Evolutionary conservation across 1,140 invertebrate species (phyloP).

Genomic region (Carposina sasakii): DNA sequence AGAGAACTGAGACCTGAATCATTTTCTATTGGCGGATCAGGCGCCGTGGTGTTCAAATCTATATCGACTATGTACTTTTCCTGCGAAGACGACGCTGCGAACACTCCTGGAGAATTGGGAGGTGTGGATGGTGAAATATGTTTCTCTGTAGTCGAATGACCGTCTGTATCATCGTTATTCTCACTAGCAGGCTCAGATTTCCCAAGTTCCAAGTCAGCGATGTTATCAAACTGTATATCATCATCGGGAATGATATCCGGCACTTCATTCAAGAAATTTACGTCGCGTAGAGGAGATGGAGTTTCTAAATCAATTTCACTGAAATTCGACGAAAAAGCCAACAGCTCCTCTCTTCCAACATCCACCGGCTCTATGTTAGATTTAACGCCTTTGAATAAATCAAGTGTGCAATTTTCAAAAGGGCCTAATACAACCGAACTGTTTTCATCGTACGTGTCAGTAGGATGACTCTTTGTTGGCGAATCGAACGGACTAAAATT

Average conservation of each 20-base stretch:
- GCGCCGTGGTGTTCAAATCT: constrained; percentile 35
- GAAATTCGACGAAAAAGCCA: constrained; percentile 72
- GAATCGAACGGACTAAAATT: constrained; percentile 57
- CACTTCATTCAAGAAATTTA: constrained; percentile 63
- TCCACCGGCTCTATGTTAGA: constrained; percentile 45
- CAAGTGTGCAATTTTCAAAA: constrained; percentile 72
- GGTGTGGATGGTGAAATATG: constrained; percentile 53
- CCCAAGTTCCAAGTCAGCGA: constrained; percentile 41
- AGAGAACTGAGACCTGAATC: constrained; percentile 24
- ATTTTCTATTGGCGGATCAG: constrained; percentile 14
- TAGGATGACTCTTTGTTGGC: constrained; percentile 60
- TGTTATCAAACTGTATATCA: constrained; percentile 45
- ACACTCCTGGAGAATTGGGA: constrained; percentile 59
- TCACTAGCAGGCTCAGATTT: constrained; percentile 21
- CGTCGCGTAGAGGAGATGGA: constrained; percentile 56
- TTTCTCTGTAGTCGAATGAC: constrained; percentile 47
- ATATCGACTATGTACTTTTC: constrained; percentile 55
- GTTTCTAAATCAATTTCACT: constrained; percentile 65
- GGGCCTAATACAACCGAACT: constrained; percentile 73
- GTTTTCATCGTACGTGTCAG: constrained; percentile 62
- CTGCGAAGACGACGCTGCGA: constrained; percentile 48
- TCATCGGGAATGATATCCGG: constrained; percentile 52
- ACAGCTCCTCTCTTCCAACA: constrained; percentile 61
- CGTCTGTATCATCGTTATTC: constrained; percentile 41
- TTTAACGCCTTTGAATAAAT: constrained; percentile 71